A percentile compares a stretch with the other conserved stretches of the same genome.
These are phyloP conservation scores for Egretta garzetta DNA, from an alignment of 2,113 vertebrate species.

Conservation along the genomic window DNA sequence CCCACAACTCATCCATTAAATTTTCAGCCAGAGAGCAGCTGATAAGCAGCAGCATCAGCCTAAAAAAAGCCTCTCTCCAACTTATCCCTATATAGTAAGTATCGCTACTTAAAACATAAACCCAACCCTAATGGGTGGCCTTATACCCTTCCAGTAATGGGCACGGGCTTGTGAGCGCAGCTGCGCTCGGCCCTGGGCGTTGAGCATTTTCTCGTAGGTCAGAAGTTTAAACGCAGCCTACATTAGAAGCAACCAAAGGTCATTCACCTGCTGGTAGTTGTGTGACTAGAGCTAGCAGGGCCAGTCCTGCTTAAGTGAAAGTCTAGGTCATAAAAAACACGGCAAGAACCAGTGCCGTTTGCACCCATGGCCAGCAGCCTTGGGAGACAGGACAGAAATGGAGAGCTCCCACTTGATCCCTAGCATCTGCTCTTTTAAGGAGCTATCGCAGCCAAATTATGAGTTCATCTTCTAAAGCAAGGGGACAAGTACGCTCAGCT, in stretches of 20 bases:
- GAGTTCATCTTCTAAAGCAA: neutral
- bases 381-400: neutral
- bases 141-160: accelerated
- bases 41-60: accelerated
- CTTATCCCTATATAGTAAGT: accelerated
- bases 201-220: neutral
- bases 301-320: neutral
- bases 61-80: neutral
- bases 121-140: neutral
- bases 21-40: neutral
- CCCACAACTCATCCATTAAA: accelerated
- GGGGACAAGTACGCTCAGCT: neutral
- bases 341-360: neutral
- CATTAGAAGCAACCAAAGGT: neutral
- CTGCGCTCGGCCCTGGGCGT: neutral
- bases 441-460: neutral
- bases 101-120: neutral
- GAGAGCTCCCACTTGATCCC: neutral
- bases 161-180: neutral
- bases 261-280: neutral
- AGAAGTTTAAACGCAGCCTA: neutral
- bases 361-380: neutral
- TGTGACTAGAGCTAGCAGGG: neutral
- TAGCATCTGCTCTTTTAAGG: neutral
- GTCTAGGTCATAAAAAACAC: neutral